Percentiles rank a stretch among this genome's conserved stretches.
Conservation (phyloP, 2,113 vertebrate genomes). For the Pteronura brasiliensis region DNA sequence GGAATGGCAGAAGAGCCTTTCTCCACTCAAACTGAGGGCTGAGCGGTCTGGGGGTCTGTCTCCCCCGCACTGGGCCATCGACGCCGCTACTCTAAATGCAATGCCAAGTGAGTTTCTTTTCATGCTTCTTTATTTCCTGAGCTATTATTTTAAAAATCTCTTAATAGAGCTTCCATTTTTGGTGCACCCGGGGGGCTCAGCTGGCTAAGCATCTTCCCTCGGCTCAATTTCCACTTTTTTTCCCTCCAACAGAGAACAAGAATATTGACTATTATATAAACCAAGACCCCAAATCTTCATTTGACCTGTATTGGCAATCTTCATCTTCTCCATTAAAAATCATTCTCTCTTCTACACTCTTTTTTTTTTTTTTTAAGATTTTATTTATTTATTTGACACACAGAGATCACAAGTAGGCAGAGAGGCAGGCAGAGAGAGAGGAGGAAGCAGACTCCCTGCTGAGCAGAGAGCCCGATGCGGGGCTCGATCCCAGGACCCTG, state of each 20-base stretch:
- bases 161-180: not conserved
- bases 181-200: no score
- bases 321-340: not conserved
- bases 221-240: not conserved
- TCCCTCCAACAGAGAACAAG: not conserved
- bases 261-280: not conserved
- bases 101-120: not conserved
- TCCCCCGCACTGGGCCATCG: accelerated
- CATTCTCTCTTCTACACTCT: not conserved
- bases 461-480: no score
- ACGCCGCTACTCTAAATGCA: no score
- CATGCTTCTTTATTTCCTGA: not conserved
- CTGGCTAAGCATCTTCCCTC: no score
- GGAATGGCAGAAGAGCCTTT: not conserved
- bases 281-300: not conserved
- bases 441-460: no score
- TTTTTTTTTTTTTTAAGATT: no score
- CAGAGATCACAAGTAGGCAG: no score
- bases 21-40: not conserved
- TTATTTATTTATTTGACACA: no score
- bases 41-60: not conserved
- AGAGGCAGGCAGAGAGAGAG: no score
- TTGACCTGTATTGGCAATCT: not conserved
- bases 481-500: no score
- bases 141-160: not conserved